These are phyloP conservation scores for Chaitophorus viminalis DNA, from an alignment of 2,888 invertebrate genomes.

Conservation along the genomic window DNA sequence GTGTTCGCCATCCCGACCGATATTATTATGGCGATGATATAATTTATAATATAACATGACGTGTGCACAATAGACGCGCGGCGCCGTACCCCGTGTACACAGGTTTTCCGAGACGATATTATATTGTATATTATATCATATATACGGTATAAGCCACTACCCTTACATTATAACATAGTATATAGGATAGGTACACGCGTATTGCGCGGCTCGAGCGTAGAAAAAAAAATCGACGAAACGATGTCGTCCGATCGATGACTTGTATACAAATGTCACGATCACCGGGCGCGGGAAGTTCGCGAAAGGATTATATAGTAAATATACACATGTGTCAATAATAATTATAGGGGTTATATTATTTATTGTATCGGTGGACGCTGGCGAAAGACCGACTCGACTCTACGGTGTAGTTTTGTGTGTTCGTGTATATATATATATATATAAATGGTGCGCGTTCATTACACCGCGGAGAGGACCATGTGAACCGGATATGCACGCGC, in stretches of 20 bases:
- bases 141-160: background rate
- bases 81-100: too few species aligned
- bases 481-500: slow-evolving; percentile 36
- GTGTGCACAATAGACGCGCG: background rate
- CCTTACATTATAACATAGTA: background rate
- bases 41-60: background rate
- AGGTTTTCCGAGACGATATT: background rate
- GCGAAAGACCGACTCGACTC: slow-evolving; percentile 9
- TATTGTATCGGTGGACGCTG: background rate
- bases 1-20: too few species aligned
- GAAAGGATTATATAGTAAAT: background rate
- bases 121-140: too few species aligned
- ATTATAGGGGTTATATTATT: background rate
- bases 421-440: too few species aligned
- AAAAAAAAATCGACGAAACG: background rate
- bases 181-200: too few species aligned
- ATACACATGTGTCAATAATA: background rate
- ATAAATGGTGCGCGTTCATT: background rate
- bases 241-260: background rate
- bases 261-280: background rate
- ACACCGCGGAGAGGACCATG: slow-evolving; percentile 21
- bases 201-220: background rate
- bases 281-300: background rate
- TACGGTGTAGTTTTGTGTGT: too few species aligned
- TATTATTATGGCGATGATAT: too few species aligned